Evolutionary conservation across 1,140 invertebrate species (phyloP).

Genomic region (Schlechtendalia chinensis): DNA sequence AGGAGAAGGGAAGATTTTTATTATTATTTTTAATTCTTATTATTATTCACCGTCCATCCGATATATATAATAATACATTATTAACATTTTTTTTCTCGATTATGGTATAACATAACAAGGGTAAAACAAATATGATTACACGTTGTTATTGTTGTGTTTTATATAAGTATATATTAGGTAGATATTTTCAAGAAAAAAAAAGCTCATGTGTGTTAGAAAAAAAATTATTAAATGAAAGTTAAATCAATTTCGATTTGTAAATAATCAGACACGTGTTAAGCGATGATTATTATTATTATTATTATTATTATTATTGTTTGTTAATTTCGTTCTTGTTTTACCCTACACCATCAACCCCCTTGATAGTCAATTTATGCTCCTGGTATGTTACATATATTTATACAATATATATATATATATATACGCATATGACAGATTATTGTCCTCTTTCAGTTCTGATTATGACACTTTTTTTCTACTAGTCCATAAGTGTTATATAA

Average conservation of each 20-base stretch:
- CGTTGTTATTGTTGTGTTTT: slow-evolving; percentile 33
- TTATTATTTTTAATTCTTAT: slow-evolving; percentile 15
- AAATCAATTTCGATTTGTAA: not conserved
- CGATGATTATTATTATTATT: too few relatives aligned
- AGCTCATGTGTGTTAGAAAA: not conserved
- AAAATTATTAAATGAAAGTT: not conserved
- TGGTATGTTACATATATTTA: not conserved
- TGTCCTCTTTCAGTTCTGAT: not conserved
- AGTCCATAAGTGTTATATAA: slow-evolving; percentile 11
- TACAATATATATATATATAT: too few relatives aligned
- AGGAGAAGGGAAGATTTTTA: slow-evolving; percentile 20
- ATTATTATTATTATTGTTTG: not conserved
- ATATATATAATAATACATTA: not conserved
- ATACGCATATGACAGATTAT: too few relatives aligned
- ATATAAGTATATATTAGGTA: not conserved
- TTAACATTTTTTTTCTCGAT: not conserved
- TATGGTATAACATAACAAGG: slow-evolving; percentile 11
- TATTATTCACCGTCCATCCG: slow-evolving; percentile 36
- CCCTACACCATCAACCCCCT: too few relatives aligned
- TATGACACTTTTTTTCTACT: not conserved
- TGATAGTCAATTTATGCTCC: not conserved
- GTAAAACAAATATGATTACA: slow-evolving; percentile 21
- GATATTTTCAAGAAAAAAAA: not conserved
- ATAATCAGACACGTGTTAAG: slow-evolving; percentile 4
- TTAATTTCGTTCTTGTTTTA: slow-evolving; percentile 20